These are phyloP conservation scores for Zoanthus solanderi DNA, from an alignment of 92 coral and sea anemone genomes.

Conservation along the genomic window DNA sequence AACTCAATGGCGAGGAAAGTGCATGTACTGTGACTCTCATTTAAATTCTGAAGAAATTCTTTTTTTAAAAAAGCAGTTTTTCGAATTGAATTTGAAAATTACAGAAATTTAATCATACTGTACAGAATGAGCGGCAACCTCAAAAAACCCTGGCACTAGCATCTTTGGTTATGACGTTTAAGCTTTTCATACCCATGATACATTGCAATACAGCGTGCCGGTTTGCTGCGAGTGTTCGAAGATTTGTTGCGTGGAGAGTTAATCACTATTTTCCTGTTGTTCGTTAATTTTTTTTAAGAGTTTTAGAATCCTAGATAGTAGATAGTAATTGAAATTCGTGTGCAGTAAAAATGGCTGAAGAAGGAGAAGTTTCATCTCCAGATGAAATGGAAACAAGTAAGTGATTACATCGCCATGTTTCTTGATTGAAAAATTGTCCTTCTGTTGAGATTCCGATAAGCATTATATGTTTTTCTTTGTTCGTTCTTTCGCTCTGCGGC, in stretches of 20 bases:
- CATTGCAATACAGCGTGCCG: conserved; percentile 23
- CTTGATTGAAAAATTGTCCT: background rate
- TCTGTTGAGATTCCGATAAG: background rate
- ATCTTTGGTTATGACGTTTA: conserved; percentile 19
- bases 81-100: no score
- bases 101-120: background rate
- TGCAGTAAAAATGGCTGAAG: conserved; percentile 79
- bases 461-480: background rate
- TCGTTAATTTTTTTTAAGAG: background rate
- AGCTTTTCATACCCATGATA: conserved; percentile 22
- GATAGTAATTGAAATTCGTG: background rate
- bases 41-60: no score
- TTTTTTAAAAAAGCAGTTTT: no score
- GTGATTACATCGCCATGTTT: conserved; percentile 30
- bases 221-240: conserved; percentile 19
- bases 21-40: no score
- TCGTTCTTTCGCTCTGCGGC: background rate
- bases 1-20: no score
- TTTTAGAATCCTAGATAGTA: background rate
- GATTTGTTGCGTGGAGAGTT: background rate
- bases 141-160: background rate
- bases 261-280: background rate
- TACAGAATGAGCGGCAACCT: background rate
- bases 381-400: conserved; percentile 96
- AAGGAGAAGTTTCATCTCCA: conserved; percentile 98